Evolutionary conservation across 1,140 invertebrate genomes (phyloP).

Genomic region (Pinna nobilis): DNA sequence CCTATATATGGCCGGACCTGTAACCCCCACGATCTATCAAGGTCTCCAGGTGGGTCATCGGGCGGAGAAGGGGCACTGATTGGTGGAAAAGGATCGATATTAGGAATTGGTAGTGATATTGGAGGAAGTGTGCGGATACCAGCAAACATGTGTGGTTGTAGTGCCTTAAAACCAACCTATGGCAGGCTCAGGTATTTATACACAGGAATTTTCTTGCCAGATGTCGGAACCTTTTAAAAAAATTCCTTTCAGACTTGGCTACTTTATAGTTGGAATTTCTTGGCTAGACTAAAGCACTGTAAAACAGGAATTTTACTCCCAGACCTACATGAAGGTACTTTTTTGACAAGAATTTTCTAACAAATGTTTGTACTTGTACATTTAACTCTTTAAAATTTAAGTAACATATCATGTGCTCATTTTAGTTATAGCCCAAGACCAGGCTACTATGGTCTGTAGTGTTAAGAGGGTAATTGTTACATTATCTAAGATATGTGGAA

Average conservation of each 20-base stretch:
- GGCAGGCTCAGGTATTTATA: conserved; percentile 69
- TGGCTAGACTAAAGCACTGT: too few species aligned
- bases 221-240: neutral
- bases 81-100: conserved; percentile 69
- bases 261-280: too few species aligned
- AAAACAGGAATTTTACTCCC: too few species aligned
- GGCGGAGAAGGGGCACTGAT: conserved; percentile 74
- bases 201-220: neutral
- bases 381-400: too few species aligned
- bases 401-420: too few species aligned
- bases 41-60: conserved; percentile 74
- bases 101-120: conserved; percentile 74
- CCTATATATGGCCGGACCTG: conserved; percentile 75
- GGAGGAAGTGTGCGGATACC: conserved; percentile 75
- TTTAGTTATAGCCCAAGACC: too few species aligned
- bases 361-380: too few species aligned
- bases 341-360: too few species aligned
- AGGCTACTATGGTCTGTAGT: too few species aligned
- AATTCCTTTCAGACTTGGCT: neutral
- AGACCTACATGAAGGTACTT: too few species aligned
- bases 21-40: conserved; percentile 69
- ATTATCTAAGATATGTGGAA: too few species aligned
- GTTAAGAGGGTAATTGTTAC: too few species aligned
- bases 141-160: conserved; percentile 71
- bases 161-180: conserved; percentile 72